Evolutionary conservation across 2,113 vertebrate species (phyloP), one percentile per base, ranked within the genome.

Genomic region (Percopsis transmontana): DNA sequence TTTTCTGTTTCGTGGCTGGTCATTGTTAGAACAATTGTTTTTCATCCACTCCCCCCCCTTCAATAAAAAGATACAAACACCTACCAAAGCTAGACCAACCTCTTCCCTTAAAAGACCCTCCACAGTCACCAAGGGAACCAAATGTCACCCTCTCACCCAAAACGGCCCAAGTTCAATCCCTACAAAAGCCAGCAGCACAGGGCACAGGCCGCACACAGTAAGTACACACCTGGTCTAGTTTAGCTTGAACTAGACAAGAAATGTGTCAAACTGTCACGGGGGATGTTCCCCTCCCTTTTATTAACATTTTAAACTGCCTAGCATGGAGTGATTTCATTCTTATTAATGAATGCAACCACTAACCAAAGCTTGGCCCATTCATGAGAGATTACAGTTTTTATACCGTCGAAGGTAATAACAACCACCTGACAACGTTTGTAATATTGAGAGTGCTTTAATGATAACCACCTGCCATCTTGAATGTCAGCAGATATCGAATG

Each of bases 51-150:
- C 90, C 64, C 83, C 89, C 64, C 76, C 83, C 85, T 90, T 93
- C 81, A 61, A 58, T 74, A 86, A 90, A 96, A 96, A 95, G 90
- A 87, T 82, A 86, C 91, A 93, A 91, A 87, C 92, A 79, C 86
- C 91, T 88, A 87, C 91, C 90, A 93, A 90, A 72, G 52, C 62
- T 89, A 94, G 91, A 91, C 87, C 92, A 74, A 87, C 90, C 84
- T 84, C 85, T 70, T 88, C 85, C 92, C 91, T 84, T 80, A 91
- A 92, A 82, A 76, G 81, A 88, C 90, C 92, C 48, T 76, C 89
- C 79, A 72, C 88, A 80, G 83, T 90, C 91, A 86, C 90, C 88
- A 84, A 88, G 88, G 74, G 88, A 86, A 88, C 78, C 92, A 85
- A 93, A 85, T 76, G 89, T 83, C 88, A 79, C 62, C 83, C 88